Evolutionary conservation across 2,113 vertebrate species (phyloP).

Genomic region (Pardalotus punctatus): DNA sequence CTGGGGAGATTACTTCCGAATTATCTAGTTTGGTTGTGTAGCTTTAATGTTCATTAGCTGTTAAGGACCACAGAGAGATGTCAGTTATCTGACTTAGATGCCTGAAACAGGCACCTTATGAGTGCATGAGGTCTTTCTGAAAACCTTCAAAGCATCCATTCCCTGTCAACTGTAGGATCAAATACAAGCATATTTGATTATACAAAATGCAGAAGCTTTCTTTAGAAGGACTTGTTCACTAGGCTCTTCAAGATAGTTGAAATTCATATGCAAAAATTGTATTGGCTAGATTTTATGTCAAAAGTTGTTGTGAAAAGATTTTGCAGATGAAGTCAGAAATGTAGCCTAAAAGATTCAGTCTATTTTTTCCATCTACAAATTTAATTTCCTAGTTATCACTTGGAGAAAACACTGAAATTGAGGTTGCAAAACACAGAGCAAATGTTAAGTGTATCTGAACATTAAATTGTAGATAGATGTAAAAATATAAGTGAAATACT

Average conservation of each 20-base stretch:
- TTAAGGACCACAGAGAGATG: accelerated
- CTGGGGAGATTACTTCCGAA: background rate
- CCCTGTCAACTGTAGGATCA: background rate
- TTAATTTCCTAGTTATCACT: background rate
- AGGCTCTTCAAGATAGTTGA: background rate
- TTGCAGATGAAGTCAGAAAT: background rate
- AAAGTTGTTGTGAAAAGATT: background rate
- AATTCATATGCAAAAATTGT: background rate
- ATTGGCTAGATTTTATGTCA: background rate
- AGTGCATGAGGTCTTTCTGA: background rate
- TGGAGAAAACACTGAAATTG: conserved; percentile 44
- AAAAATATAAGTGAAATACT: conserved; percentile 28
- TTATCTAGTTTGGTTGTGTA: background rate
- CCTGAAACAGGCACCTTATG: background rate
- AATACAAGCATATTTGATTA: background rate
- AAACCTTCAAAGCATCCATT: background rate
- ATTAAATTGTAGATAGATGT: background rate
- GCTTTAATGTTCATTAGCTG: background rate
- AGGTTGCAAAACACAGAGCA: background rate
- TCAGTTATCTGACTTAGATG: background rate
- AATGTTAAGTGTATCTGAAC: conserved; percentile 16
- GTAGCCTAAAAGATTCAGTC: background rate
- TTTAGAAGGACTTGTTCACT: background rate
- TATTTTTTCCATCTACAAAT: background rate
- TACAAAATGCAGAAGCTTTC: background rate